Evolutionary conservation across 2,113 vertebrate genomes (phyloP).

Genomic region (Siniperca chuatsi): DNA sequence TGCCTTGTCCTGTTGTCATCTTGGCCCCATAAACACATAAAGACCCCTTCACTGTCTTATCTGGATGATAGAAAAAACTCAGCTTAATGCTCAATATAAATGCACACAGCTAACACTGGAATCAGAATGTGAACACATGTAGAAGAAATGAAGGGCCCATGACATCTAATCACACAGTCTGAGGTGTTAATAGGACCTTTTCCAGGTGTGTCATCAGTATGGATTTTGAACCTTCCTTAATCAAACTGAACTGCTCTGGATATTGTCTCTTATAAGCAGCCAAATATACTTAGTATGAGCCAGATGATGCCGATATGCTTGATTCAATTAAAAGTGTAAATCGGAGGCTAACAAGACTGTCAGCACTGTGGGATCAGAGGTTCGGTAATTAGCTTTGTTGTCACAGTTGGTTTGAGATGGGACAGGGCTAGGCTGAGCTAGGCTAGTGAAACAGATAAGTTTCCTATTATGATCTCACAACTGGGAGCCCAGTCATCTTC

Average conservation of each 20-base stretch:
- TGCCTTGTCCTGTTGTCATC: slow-evolving; percentile 13
- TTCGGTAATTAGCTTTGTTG: slow-evolving; percentile 74
- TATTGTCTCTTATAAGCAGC: slow-evolving; percentile 53
- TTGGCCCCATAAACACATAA: slow-evolving; percentile 15
- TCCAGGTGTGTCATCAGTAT: slow-evolving; percentile 32
- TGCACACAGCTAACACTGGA: background rate
- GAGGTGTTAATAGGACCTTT: background rate
- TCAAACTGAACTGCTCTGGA: slow-evolving; percentile 38
- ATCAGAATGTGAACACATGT: background rate
- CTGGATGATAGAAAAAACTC: background rate
- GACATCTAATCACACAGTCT: background rate
- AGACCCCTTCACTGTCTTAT: background rate
- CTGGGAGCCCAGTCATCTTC: slow-evolving; percentile 26
- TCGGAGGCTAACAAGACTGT: slow-evolving; percentile 73
- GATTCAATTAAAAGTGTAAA: slow-evolving; percentile 77
- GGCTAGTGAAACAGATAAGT: slow-evolving; percentile 65
- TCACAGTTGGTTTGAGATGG: slow-evolving; percentile 70
- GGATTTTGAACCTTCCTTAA: slow-evolving; percentile 39
- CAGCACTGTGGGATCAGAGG: slow-evolving; percentile 60
- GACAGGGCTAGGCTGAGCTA: slow-evolving; percentile 53
- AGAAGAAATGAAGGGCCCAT: background rate
- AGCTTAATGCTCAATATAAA: background rate
- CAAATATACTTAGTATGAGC: slow-evolving; percentile 60
- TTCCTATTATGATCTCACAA: slow-evolving; percentile 50
- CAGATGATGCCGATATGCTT: slow-evolving; percentile 68